phyloP scores from a whole-genome alignment of 2,888 invertebrate species.

The Lepeophtheirus nordmannii region DNA sequence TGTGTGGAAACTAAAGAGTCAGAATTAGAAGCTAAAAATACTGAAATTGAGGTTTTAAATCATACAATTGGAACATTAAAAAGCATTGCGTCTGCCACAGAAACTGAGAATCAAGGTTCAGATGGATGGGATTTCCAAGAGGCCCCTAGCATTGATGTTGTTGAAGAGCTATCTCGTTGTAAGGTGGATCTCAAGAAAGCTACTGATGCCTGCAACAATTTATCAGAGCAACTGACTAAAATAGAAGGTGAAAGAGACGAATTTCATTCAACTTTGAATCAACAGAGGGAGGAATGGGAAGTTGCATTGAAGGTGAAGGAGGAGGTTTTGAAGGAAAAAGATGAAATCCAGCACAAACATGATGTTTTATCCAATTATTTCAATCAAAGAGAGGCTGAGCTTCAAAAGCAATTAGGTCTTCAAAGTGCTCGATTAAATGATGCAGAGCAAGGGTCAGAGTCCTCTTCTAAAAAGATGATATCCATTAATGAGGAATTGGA shows the following conservation, averaged over 20 bases:
- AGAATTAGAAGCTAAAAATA: constrained; percentile 1
- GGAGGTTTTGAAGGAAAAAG: not conserved
- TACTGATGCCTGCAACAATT: constrained; percentile 8
- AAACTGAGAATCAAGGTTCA: not conserved
- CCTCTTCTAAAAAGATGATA: constrained; percentile 7
- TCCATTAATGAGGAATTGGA: constrained; percentile 10
- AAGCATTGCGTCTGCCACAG: not conserved
- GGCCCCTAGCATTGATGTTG: not conserved
- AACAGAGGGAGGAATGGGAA: not conserved
- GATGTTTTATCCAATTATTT: constrained; percentile 15
- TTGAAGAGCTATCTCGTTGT: not conserved
- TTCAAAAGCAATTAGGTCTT: constrained; percentile 21
- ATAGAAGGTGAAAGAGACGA: constrained; percentile 3
- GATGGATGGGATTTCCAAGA: not conserved
- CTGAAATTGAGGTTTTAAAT: not conserved
- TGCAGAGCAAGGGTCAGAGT: not conserved
- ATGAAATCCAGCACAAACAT: constrained; percentile 9
- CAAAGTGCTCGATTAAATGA: constrained; percentile 5
- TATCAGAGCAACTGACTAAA: constrained; percentile 11
- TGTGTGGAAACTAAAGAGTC: constrained; percentile 5
- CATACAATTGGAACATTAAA: constrained; percentile 1
- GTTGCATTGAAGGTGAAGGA: constrained; percentile 10
- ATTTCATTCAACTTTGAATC: not conserved
- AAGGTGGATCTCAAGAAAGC: constrained; percentile 17
- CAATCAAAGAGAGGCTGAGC: constrained; percentile 21